A percentile compares a stretch with the other conserved stretches of the same genome.
phyloP scores from a whole-genome alignment of 1,140 invertebrate species.

The Lethocerus indicus region DNA sequence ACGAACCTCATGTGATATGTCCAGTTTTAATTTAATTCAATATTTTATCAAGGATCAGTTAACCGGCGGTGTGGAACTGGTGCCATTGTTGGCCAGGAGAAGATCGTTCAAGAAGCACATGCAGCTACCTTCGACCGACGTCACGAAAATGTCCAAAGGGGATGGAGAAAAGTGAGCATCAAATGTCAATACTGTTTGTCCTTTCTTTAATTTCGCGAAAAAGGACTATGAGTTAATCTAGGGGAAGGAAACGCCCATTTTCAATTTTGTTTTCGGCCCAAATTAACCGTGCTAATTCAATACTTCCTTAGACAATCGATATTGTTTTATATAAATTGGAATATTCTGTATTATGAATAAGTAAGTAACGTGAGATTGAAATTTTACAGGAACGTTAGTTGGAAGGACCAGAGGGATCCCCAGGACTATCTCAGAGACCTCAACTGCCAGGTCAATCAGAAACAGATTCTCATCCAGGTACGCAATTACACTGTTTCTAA shows the following conservation, averaged over 20 bases:
- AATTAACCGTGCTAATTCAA: too few species aligned
- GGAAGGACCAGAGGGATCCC: conserved; percentile 1
- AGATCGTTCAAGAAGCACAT: conserved; percentile 22
- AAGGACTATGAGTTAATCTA: too few species aligned
- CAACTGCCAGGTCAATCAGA: conserved; percentile 21
- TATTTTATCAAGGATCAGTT: conserved; percentile 20
- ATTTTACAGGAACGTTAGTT: conserved; percentile 2
- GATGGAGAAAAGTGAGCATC: conserved; percentile 11
- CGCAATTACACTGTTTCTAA: too few species aligned
- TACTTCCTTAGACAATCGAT: neutral
- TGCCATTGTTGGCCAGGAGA: conserved; percentile 41
- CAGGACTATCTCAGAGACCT: conserved; percentile 21
- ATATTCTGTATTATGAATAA: neutral
- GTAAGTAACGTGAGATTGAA: neutral
- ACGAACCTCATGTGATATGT: too few species aligned
- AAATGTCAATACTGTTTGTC: neutral
- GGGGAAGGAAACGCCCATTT: too few species aligned
- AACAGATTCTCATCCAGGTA: too few species aligned
- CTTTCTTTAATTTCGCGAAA: too few species aligned
- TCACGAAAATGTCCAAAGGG: conserved; percentile 26
- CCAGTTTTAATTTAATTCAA: neutral
- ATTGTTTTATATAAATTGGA: neutral
- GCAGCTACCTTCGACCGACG: conserved; percentile 35
- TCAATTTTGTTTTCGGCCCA: too few species aligned
- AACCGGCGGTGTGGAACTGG: conserved; percentile 44